Evolutionary conservation across 1,140 invertebrate genomes (phyloP), one percentile per base, ranked within the genome.

Genomic region (Drosophila paulistorum): DNA sequence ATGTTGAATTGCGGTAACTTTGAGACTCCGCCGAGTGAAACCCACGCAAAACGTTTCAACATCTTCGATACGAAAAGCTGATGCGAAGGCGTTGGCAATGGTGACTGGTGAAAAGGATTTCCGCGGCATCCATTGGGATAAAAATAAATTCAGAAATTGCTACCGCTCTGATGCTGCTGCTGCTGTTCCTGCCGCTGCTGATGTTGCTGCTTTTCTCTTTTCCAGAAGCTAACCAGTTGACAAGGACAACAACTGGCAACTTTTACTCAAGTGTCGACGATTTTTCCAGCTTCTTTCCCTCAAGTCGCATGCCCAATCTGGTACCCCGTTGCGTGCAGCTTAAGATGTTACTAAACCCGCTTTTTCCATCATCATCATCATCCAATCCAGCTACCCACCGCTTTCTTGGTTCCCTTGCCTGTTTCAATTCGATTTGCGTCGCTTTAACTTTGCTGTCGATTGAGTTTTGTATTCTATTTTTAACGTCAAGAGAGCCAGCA

Each of bases 111-210:
- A 30, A 65, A 78, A 87, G 83, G 84, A 87, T 89, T 87, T 87
- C 84, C 84, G 84, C 83, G 83, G 83, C 74, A 84, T 78, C 72
- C 84, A 77, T 64, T 78, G 51, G 74, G 77, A 87, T 89, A 81
- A 89, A 87, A 84, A 89, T 87, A 87, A 87, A 84, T 89, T 80
- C 84, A 89, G 77, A 83, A 87, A 89, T 87, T 87, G 84, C 80
- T 83, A 83, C 84, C 83, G 83, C 57, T 89, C 77, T 17, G 17
- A 0, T 17, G 17, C 79, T 78, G 17, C 79, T 78, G 17, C 14
- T 48, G 14, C 14, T 45, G 14, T n/a, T 45, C 7, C 42, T 45
- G n/a, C n/a, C 14, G 42, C n/a, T 45, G 42, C 14, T 17, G 45
- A 20, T 48, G 7, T 20, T 48, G 1, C 9, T 51, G 9, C 10